phyloP scores from a whole-genome alignment of 1,140 invertebrate species.

The Atopsyche davidsoni region DNA sequence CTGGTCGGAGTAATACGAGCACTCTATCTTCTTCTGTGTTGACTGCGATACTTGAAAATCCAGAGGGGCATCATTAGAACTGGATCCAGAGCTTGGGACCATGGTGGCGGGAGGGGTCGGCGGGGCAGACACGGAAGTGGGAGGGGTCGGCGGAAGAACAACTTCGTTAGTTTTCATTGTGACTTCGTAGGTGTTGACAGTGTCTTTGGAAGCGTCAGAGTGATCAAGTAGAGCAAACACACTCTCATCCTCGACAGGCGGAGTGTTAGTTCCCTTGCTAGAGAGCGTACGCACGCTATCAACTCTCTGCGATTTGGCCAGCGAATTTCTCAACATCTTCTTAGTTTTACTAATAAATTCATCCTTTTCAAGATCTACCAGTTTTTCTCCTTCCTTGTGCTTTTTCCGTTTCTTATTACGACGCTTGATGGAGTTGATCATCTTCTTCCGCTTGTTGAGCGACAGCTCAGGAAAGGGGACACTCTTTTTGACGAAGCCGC shows the following conservation, averaged over 20 bases:
- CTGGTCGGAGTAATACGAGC: slow-evolving; percentile 19
- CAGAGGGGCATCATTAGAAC: slow-evolving; percentile 17
- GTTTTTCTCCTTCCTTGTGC: neutral
- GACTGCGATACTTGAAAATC: slow-evolving; percentile 15
- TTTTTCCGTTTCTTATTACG: slow-evolving; percentile 20
- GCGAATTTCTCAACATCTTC: slow-evolving; percentile 21
- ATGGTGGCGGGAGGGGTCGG: slow-evolving; percentile 47
- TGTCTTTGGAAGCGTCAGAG: slow-evolving; percentile 24
- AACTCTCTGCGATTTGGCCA: slow-evolving; percentile 16
- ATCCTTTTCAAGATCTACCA: slow-evolving; percentile 17
- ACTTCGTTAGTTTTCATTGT: slow-evolving; percentile 17
- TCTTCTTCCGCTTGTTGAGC: slow-evolving; percentile 42
- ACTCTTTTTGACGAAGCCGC: slow-evolving; percentile 56
- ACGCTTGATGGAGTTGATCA: slow-evolving; percentile 16
- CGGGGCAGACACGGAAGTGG: slow-evolving; percentile 54
- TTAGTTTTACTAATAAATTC: slow-evolving; percentile 24
- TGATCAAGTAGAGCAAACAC: slow-evolving; percentile 20
- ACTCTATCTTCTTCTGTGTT: slow-evolving; percentile 4
- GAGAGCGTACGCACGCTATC: slow-evolving; percentile 8
- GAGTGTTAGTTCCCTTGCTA: slow-evolving; percentile 18
- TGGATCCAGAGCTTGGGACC: slow-evolving; percentile 35
- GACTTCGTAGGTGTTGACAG: slow-evolving; percentile 12
- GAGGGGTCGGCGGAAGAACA: slow-evolving; percentile 52
- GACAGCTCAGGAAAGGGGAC: slow-evolving; percentile 53
- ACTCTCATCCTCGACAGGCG: slow-evolving; percentile 14